Evolutionary conservation across 2,797 vertebrate genomes (phyloP), one percentile per base, ranked within the genome.

Genomic region (Clarias platycephalus): DNA sequence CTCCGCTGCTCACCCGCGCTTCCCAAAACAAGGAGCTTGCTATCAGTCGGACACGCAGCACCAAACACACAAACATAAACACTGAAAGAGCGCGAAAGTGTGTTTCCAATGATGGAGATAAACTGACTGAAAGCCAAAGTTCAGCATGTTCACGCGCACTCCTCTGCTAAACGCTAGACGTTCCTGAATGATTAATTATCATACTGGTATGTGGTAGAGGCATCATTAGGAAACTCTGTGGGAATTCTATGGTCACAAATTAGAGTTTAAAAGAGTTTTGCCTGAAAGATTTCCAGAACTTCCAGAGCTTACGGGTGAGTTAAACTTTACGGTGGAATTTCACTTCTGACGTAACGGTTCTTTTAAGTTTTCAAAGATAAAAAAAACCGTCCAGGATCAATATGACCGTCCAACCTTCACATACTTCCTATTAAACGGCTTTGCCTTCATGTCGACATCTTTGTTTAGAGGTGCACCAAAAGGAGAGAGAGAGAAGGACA

Each of bases 1-100:
- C 58, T 74, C 60, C 40, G 12, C 16, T 31, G 68, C 84, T 55
- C 68, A 68, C 53, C 28, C 68, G 37, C 81, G 15, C 53, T 84
- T 75, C 83, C 60, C 80, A 76, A 92, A 93, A 91, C 90, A 31
- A 80, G 53, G 60, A 77, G 63, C 80, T 60, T 63, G 60, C 81
- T 68, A 71, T 77, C 57, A 63, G 66, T 71, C 49, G 76, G 84
- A 83, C 83, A 40, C 57, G 80, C 77, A 31, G 37, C 37, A 34
- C 58, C 82, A 87, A 76, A 78, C 81, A 55, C 76, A 49, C 15
- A 49, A 55, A 62, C 72, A 37, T 75, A 62, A 84, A 80, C 83
- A 67, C n/a, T 60, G 53, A 57, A 82, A 84, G 26, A 64, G 26
- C 8, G 70, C 5, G 24, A 82, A 82, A 44, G 22, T 28, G 57